Base-by-base conservation (phyloP, 2,888 invertebrate species). In the Drosophila aldrichi region DNA sequence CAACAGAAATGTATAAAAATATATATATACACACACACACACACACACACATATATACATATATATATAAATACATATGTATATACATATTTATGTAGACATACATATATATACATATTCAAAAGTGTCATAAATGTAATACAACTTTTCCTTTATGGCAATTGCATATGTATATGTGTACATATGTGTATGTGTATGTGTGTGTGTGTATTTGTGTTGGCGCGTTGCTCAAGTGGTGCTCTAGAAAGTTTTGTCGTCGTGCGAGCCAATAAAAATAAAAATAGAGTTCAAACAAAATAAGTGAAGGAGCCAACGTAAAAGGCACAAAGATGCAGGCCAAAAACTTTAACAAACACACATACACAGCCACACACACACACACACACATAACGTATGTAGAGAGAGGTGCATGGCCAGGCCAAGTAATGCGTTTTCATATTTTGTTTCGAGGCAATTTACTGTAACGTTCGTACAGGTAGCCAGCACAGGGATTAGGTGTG, bases 71-170 rank as follows among this genome's bases (percentile, higher is more conserved):
- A 29, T 6, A 29, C 29, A 29, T 8, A 29, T 29, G 29, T 29
- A 29, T 7, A 44, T 9, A 5, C 5, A 25, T n/a, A 5, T n/a
- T 0, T 43, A 12, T 10, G 4, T 41, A 8, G 18, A 1, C 25
- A 1, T 38, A 48, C 55, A 59, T 55, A 58, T 66, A 63, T 38
- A 38, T 52, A 73, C 70, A 76, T 86, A 78, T 88, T 86, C 88
- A 81, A 88, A 89, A 89, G 84, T 85, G 84, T 88, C 34, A 54
- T 40, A 66, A 66, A 77, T 63, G 63, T 73, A 69, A 88, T 86
- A 86, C 79, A 84, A 88, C 89, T 84, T 84, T 88, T 79, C 74
- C 87, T 81, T 78, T 86, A 88, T 82, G 78, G 71, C 75, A 46
- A 58, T 52, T 74, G 57, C 57, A 64, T 48, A 25, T 29, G 41